A percentile compares a stretch with the other conserved stretches of the same genome.
Conservation (phyloP, 2,888 invertebrate genomes). For the Drosophila anomalata region DNA sequence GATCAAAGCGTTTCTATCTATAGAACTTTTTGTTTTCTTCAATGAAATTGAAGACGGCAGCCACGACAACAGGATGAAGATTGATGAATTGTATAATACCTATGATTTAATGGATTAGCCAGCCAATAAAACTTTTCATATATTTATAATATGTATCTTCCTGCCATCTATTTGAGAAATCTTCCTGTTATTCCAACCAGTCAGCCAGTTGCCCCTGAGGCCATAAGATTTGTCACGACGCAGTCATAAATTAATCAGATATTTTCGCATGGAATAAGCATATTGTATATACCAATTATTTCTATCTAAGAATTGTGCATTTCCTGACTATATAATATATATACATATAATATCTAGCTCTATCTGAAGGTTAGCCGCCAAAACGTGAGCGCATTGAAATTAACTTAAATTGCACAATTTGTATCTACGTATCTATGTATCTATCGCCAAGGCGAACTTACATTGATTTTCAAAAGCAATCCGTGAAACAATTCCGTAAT, state of each 20-base stretch:
- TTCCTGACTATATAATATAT: slow-evolving; percentile 51
- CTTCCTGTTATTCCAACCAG: not conserved
- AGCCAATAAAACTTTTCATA: not conserved
- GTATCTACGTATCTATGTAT: slow-evolving; percentile 6
- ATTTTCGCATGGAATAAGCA: slow-evolving; percentile 46
- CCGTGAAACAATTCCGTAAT: slow-evolving; percentile 57
- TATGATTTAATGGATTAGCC: not conserved
- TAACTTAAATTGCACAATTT: slow-evolving; percentile 32
- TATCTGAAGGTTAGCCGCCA: slow-evolving; percentile 47
- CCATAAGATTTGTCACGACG: slow-evolving; percentile 52
- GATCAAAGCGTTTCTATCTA: slow-evolving; percentile 42
- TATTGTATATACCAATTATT: slow-evolving; percentile 34
- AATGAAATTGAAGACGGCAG: slow-evolving; percentile 36
- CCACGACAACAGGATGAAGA: slow-evolving; percentile 7
- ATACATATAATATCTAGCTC: not conserved
- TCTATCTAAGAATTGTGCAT: slow-evolving; percentile 43
- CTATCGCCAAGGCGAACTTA: slow-evolving; percentile 65
- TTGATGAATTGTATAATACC: slow-evolving; percentile 1
- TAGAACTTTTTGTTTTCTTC: slow-evolving; percentile 32
- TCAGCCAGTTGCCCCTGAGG: not conserved
- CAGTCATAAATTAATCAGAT: slow-evolving; percentile 57
- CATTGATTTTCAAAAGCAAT: slow-evolving; percentile 83
- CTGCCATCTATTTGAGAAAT: slow-evolving; percentile 4
- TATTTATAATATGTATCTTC: not conserved
- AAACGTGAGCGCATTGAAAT: slow-evolving; percentile 19